Base-by-base conservation (phyloP, 2,797 vertebrate genomes). In the Ctenosaura bakeri region DNA sequence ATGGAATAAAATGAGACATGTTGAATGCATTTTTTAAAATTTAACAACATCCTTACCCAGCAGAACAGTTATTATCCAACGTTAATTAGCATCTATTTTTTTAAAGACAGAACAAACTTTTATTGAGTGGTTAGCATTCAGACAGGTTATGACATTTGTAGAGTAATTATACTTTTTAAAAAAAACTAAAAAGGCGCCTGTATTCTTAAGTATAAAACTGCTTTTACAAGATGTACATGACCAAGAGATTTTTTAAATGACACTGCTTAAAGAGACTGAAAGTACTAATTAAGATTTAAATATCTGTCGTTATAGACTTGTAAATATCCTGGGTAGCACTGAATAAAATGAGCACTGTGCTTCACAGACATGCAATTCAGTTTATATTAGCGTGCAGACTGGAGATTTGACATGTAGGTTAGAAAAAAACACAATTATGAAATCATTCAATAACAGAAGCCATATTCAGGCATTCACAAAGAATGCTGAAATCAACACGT, bases 281-380 rank as follows among this genome's bases (percentile, higher is more conserved):
- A 96, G 95, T 90, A 95, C 87, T 95, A 96, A 96, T 96, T 92
- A 96, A 91, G 87, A 93, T 92, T 95, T 96, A 94, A 96, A 91
- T 93, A 93, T 91, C 86, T 94, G 93, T 84, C 91, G 89, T 93
- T 95, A 94, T 35, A 95, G 86, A 92, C 90, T 92, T 92, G 50
- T 95, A 94, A 97, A 95, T 86, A 83, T 94, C 83, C 89, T 94
- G 91, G 9, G 35, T 26, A 87, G 10, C 69, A 50, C 24, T 90
- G 91, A 91, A 91, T 83, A 54, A 91, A 95, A 92, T 88, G 0
- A 88, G 74, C 50, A 92, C 74, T 74, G 46, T 46, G 52, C 50
- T 38, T 94, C 87, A 62, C 52, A 91, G 90, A 77, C n/a, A 78
- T 54, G 73, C 90, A 93, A 88, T 86, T 82, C 38, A 89, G 24